Conservation (phyloP, 2,797 vertebrate genomes). For the Tokudaia tokunoshimensis region DNA sequence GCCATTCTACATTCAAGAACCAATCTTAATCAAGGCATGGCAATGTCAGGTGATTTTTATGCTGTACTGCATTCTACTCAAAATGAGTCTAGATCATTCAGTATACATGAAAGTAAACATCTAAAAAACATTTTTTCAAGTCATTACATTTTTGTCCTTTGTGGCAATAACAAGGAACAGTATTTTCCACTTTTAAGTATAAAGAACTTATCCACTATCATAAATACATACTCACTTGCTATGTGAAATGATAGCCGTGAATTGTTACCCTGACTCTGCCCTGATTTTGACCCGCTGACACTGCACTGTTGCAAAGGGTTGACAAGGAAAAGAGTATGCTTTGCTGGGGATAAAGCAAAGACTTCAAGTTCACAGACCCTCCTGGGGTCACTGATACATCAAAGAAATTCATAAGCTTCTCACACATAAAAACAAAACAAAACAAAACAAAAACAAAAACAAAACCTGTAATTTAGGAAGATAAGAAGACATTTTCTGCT, state of each 20-base stretch:
- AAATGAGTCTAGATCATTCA: background rate
- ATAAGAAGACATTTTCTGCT: background rate
- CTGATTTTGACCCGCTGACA: background rate
- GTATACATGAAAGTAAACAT: conserved; percentile 12
- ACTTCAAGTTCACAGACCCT: background rate
- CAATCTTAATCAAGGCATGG: background rate
- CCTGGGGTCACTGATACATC: background rate
- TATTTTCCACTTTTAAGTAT: background rate
- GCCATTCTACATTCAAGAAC: background rate
- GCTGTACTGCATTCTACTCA: background rate
- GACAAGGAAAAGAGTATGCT: background rate
- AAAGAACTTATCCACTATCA: background rate
- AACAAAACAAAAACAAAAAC: too few species aligned
- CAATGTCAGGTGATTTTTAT: background rate
- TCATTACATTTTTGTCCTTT: background rate
- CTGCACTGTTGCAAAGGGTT: background rate
- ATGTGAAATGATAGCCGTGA: background rate
- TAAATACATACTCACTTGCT: background rate
- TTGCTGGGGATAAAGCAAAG: background rate
- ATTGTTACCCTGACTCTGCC: background rate
- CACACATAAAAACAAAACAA: background rate
- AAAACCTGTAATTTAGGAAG: background rate
- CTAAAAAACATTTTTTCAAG: background rate
- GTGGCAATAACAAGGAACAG: background rate
- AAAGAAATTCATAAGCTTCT: background rate